These are phyloP conservation scores for Pachydiplax longipennis DNA, from an alignment of 2,888 invertebrate genomes.

Conservation along the genomic window DNA sequence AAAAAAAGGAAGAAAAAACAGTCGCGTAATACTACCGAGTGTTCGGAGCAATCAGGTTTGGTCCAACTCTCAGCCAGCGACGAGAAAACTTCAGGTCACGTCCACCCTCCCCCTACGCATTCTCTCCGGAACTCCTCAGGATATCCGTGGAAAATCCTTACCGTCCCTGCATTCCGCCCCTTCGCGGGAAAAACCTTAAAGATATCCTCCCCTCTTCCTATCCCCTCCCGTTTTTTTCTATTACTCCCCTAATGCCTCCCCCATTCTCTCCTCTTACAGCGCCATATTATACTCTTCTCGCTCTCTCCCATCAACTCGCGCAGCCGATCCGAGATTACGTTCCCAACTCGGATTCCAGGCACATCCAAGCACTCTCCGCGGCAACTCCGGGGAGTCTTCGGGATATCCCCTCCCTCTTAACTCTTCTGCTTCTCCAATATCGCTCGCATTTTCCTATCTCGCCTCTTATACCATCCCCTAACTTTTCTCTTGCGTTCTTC, in stretches of 20 bases:
- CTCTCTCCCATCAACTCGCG: conserved; percentile 27
- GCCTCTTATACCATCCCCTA: not conserved
- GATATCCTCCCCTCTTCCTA: not conserved
- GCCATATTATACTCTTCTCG: not conserved
- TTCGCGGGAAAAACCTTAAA: not conserved
- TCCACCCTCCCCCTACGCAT: not conserved
- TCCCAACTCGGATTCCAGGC: conserved; percentile 10
- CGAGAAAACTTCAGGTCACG: conserved; percentile 9
- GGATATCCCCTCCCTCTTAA: not conserved
- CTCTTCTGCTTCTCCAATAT: not conserved
- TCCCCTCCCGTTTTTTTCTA: not conserved
- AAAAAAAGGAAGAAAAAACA: no score
- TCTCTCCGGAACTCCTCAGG: not conserved
- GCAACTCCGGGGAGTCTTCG: conserved; percentile 16
- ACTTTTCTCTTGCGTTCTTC: not conserved
- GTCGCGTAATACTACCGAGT: conserved; percentile 3
- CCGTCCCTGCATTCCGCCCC: not conserved
- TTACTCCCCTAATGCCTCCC: not conserved
- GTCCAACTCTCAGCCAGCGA: not conserved
- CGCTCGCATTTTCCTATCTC: not conserved
- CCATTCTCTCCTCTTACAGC: not conserved
- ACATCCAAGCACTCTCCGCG: conserved; percentile 2
- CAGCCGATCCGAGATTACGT: conserved; percentile 40
- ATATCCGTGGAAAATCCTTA: not conserved
- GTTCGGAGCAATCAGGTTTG: conserved; percentile 28